phyloP scores from a whole-genome alignment of 2,888 invertebrate species.

The Temnothorax unifasciatus region DNA sequence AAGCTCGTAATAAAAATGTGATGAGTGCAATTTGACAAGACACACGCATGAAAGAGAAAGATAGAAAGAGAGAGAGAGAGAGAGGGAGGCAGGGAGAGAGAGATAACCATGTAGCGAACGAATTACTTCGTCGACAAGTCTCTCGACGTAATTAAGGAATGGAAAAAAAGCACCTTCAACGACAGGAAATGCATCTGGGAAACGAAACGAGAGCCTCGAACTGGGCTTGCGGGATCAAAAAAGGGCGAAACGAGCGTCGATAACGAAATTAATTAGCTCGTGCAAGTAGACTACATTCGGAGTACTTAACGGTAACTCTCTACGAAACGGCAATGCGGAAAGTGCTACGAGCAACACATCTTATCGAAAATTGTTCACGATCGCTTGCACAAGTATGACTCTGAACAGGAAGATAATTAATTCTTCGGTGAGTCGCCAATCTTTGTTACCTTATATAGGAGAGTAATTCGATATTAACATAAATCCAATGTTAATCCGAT shows the following conservation, averaged over 20 bases:
- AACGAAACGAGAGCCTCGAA: constrained; percentile 3
- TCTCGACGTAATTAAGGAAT: constrained; percentile 60
- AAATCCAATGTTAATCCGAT: constrained; percentile 19
- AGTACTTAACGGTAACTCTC: constrained; percentile 27
- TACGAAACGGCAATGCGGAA: background rate
- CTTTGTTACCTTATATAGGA: background rate
- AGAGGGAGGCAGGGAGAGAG: background rate
- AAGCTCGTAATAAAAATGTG: constrained; percentile 27
- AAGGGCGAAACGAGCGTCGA: background rate
- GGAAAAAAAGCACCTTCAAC: constrained; percentile 45
- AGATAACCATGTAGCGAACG: constrained; percentile 55
- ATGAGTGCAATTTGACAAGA: constrained; percentile 24
- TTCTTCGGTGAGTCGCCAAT: constrained; percentile 9
- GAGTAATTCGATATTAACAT: constrained; percentile 11
- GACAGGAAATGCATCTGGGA: constrained; percentile 41
- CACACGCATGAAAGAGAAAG: background rate
- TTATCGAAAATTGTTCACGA: background rate
- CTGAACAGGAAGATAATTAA: background rate
- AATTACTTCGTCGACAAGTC: constrained; percentile 19
- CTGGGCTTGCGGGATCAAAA: background rate
- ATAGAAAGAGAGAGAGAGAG: background rate
- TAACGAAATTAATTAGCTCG: constrained; percentile 54
- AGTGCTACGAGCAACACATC: background rate
- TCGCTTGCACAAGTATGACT: background rate
- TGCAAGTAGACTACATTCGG: constrained; percentile 31